Evolutionary conservation across 2,888 invertebrate species (phyloP).

Genomic region (Drosophila yooni): DNA sequence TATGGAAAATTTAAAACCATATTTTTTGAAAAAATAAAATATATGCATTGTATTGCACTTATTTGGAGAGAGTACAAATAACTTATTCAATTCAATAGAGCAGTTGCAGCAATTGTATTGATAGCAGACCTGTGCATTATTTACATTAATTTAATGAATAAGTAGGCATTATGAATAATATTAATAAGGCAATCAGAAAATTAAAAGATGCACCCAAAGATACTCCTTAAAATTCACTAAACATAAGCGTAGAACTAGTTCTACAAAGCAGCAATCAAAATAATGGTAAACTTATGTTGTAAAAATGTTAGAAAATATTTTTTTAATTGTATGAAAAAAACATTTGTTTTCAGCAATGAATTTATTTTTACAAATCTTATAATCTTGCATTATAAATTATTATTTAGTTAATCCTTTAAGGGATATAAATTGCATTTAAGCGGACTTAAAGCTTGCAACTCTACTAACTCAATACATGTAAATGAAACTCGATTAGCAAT

Average conservation of each 20-base stretch:
- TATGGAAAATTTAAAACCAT: not conserved
- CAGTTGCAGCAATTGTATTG: not conserved
- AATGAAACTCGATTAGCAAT: not conserved
- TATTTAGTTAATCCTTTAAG: not conserved
- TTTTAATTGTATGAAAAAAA: no score
- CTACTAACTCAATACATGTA: not conserved
- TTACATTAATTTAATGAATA: slow-evolving; percentile 43
- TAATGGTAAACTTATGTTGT: no score
- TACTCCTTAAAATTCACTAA: not conserved
- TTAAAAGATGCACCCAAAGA: not conserved
- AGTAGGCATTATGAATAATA: slow-evolving; percentile 19
- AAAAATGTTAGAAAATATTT: not conserved
- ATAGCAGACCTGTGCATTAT: not conserved
- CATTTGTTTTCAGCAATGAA: no score
- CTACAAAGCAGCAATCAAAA: not conserved
- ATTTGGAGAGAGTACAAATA: slow-evolving; percentile 18
- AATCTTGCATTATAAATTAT: not conserved
- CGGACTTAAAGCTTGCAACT: slow-evolving; percentile 2
- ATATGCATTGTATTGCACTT: slow-evolving; percentile 9
- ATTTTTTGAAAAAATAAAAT: not conserved
- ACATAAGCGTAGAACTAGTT: not conserved
- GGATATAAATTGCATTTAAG: not conserved
- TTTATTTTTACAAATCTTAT: not conserved
- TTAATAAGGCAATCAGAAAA: not conserved
- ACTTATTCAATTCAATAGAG: slow-evolving; percentile 35